Evolutionary conservation across 2,113 vertebrate genomes (phyloP).

Genomic region (Hippocampus barbouri): DNA sequence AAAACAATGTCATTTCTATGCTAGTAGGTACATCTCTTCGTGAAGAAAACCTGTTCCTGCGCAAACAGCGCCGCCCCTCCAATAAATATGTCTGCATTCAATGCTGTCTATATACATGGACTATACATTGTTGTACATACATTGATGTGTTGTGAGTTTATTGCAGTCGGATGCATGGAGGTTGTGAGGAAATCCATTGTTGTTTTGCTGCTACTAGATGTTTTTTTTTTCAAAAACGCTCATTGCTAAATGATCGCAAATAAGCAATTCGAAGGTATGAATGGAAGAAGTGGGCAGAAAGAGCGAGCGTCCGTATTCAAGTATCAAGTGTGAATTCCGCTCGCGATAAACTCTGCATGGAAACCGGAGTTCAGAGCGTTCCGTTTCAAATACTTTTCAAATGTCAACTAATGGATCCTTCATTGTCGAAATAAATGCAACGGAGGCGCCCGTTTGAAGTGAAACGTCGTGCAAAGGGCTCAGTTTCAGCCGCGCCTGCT

Average conservation of each 20-base stretch:
- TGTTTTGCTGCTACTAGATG: slow-evolving; percentile 16
- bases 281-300: neutral
- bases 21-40: slow-evolving; percentile 34
- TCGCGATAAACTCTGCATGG: no score
- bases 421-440: neutral
- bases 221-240: slow-evolving; percentile 8
- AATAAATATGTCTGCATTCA: slow-evolving; percentile 91
- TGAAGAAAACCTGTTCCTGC: neutral
- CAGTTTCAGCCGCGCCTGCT: no score
- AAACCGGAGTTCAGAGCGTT: neutral
- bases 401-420: no score
- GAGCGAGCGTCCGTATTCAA: neutral
- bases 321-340: neutral
- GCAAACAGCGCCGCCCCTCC: slow-evolving; percentile 72
- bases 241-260: neutral
- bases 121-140: slow-evolving; percentile 78
- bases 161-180: slow-evolving; percentile 76
- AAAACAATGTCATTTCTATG: slow-evolving; percentile 56
- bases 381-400: no score
- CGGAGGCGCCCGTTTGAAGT: no score
- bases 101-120: slow-evolving; percentile 84
- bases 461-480: no score
- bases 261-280: neutral
- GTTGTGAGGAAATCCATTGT: slow-evolving; percentile 64
- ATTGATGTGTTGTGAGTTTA: slow-evolving; percentile 60